Conservation (phyloP, 1,140 invertebrate genomes). For the Apis laboriosa region DNA sequence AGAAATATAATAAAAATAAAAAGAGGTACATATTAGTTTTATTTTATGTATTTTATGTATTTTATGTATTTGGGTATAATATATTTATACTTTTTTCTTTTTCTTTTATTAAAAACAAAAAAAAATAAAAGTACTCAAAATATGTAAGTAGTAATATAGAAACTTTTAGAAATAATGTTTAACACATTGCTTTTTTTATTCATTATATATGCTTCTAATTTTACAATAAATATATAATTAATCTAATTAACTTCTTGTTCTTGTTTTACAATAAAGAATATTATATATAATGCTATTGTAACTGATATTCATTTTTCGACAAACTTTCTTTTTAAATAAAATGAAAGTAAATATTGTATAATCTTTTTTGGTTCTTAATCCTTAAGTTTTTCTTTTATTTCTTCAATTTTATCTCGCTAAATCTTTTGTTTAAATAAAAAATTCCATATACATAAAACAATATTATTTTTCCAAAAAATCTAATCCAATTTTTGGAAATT, state of each 20-base stretch:
- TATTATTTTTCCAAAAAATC: not conserved
- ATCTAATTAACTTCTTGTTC: not conserved
- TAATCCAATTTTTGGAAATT: not conserved
- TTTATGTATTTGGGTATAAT: not conserved
- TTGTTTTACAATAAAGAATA: too few relatives aligned
- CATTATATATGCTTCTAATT: not conserved
- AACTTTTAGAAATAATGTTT: not conserved
- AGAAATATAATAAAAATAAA: not conserved
- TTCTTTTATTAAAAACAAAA: not conserved
- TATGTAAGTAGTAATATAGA: not conserved
- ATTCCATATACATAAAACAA: not conserved
- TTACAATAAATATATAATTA: not conserved
- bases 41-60: not conserved
- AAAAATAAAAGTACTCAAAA: too few relatives aligned
- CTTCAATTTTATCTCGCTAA: too few relatives aligned
- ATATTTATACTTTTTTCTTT: not conserved
- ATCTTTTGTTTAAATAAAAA: not conserved
- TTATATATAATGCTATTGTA: too few relatives aligned
- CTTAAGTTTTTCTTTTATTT: not conserved
- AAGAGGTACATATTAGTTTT: too few relatives aligned
- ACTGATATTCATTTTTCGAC: not conserved
- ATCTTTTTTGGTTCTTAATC: not conserved
- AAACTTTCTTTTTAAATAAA: not conserved
- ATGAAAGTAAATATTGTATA: not conserved
- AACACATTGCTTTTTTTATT: not conserved